A percentile compares a stretch with the other conserved stretches of the same genome.
Evolutionary conservation across 35 echinoderm and acorn worm species (phyloP).

Genomic region (Anneissia japonica): DNA sequence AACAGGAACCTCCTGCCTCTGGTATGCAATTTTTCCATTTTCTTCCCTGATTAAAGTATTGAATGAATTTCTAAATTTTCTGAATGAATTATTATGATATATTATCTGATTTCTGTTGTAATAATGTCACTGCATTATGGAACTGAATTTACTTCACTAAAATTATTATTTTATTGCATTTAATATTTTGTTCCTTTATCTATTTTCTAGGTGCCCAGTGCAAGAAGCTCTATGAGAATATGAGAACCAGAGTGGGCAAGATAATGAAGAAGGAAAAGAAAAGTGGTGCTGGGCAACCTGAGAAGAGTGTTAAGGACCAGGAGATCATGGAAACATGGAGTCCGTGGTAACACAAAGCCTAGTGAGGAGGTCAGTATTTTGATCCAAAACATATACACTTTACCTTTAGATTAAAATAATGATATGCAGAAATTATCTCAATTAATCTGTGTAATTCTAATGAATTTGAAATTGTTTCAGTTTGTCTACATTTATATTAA

Average conservation of each 20-base stretch:
- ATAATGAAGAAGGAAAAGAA: conserved; percentile 51
- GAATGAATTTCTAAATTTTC: background rate
- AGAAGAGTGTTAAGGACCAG: conserved; percentile 43
- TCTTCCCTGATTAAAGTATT: background rate
- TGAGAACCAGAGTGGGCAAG: conserved; percentile 54
- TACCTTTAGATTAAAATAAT: too few species aligned
- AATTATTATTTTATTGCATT: background rate
- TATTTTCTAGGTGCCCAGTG: conserved; percentile 4
- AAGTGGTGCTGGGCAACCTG: conserved; percentile 41
- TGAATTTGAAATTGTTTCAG: too few species aligned
- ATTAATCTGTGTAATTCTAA: too few species aligned
- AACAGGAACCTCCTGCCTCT: conserved; percentile 58
- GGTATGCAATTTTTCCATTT: background rate
- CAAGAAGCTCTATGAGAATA: conserved; percentile 51
- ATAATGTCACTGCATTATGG: background rate
- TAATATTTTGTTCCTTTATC: background rate
- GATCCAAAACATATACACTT: too few species aligned
- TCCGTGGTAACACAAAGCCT: conserved; percentile 33
- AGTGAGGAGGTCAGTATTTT: too few species aligned
- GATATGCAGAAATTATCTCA: too few species aligned
- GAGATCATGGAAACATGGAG: conserved; percentile 45
- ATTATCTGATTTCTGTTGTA: background rate
- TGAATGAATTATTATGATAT: background rate
- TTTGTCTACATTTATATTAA: too few species aligned
- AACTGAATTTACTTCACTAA: background rate